Percentiles rank a stretch among this genome's conserved stretches.
phyloP scores from a whole-genome alignment of 30 jellyfish, hydroid and myxozoan genomes.

The Cassiopea xamachana region DNA sequence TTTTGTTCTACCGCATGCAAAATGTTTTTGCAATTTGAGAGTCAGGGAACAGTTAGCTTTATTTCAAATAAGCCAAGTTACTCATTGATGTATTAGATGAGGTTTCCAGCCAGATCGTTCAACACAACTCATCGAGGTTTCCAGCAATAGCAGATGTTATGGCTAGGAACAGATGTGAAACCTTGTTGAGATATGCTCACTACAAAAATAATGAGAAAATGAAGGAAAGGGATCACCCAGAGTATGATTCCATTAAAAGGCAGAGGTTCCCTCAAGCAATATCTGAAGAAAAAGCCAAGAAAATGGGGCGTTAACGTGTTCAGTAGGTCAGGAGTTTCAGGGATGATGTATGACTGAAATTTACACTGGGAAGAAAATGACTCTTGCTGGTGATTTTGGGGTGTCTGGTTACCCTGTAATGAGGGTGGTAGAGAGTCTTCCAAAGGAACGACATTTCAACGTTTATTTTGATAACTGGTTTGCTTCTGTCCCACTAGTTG shows the following conservation, averaged over 20 bases:
- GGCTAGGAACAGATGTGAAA: no score
- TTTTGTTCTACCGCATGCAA: slow-evolving; percentile 43
- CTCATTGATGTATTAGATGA: not conserved
- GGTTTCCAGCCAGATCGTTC: not conserved
- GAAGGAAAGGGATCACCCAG: no score
- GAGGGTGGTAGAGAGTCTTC: slow-evolving; percentile 14
- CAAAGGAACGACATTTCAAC: slow-evolving; percentile 9
- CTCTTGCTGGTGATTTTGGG: slow-evolving; percentile 31
- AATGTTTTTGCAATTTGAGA: slow-evolving; percentile 19
- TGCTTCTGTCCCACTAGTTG: slow-evolving; percentile 29
- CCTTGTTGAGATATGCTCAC: no score
- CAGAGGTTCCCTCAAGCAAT: slow-evolving; percentile 11
- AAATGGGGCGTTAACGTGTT: slow-evolving; percentile 14
- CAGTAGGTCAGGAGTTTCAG: slow-evolving; percentile 34
- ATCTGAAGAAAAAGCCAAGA: slow-evolving; percentile 10
- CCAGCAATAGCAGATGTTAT: no score
- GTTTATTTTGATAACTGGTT: slow-evolving; percentile 60
- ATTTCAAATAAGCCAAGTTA: no score
- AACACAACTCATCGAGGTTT: no score
- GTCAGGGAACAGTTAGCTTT: slow-evolving; percentile 7
- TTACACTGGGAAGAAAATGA: slow-evolving; percentile 22
- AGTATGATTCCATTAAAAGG: slow-evolving; percentile 14
- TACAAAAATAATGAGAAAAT: no score
- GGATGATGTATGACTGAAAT: slow-evolving; percentile 38
- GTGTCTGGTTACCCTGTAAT: slow-evolving; percentile 17